Conservation (phyloP, 2,888 invertebrate species). For the Gari tellinella region DNA sequence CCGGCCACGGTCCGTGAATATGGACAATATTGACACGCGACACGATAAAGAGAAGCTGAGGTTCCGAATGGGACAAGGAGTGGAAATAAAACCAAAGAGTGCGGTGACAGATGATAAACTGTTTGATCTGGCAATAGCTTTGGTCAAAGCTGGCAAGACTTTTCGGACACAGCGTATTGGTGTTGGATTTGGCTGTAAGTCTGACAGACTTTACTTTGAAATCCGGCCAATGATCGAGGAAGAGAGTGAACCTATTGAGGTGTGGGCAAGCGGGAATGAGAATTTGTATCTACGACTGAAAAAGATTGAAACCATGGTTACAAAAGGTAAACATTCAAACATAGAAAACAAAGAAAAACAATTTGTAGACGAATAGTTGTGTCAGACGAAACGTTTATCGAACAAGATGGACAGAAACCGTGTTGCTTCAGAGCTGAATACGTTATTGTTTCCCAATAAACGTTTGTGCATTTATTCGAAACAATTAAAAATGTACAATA, state of each 20-base stretch:
- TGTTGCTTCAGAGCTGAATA: no score
- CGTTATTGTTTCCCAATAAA: no score
- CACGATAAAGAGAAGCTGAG: slow-evolving; percentile 54
- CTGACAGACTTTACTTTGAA: slow-evolving; percentile 58
- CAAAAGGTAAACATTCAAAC: slow-evolving; percentile 46
- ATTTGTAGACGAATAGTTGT: no score
- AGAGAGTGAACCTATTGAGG: slow-evolving; percentile 34
- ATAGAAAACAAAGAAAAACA: no score
- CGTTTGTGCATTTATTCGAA: no score
- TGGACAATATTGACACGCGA: slow-evolving; percentile 56
- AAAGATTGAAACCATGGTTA: slow-evolving; percentile 33
- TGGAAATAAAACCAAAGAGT: slow-evolving; percentile 55
- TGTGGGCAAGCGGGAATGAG: slow-evolving; percentile 58
- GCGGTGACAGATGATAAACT: slow-evolving; percentile 28
- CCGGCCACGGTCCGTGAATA: slow-evolving; percentile 57
- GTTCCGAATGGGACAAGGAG: slow-evolving; percentile 65
- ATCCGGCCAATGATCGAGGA: slow-evolving; percentile 47
- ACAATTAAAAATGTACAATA: no score
- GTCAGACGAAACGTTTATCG: no score
- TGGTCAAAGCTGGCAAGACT: slow-evolving; percentile 48
- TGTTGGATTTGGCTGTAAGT: slow-evolving; percentile 60
- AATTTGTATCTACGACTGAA: slow-evolving; percentile 32
- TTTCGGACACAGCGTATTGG: slow-evolving; percentile 46
- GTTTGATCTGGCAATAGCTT: slow-evolving; percentile 40
- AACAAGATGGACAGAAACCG: no score